Evolutionary conservation across 2,797 vertebrate genomes (phyloP), one percentile per base, ranked within the genome.

Genomic region (Echeneis naucrates): DNA sequence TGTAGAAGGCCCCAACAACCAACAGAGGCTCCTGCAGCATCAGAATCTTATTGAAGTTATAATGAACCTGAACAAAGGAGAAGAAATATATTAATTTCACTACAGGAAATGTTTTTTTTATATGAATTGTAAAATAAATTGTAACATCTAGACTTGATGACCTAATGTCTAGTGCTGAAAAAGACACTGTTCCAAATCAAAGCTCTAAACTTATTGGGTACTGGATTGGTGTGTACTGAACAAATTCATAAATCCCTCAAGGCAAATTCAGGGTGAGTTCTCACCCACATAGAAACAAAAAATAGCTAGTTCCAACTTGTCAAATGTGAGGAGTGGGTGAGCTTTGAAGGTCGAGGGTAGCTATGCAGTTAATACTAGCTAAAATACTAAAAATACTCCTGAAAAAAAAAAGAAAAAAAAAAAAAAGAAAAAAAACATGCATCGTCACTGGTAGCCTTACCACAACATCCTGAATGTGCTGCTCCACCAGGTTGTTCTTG

Each of bases 381-480:
- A n/a, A n/a, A n/a, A n/a, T n/a, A n/a, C n/a, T n/a, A 27, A 27
- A 4, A 30, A 52, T 23, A 2, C 19, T 16, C 10, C 21, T 23
- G 11, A 7, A 23, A 12, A 38, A 9, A 32, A 32, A n/a, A n/a
- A n/a, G 11, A 7, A 23, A 12, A 38, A 9, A 32, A 32, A 7
- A 23, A 12, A 38, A 9, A 32, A 32, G 11, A 7, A 23, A 12
- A 38, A 9, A 32, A 32, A 19, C 2, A 10, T 2, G 11, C 16
- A 8, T 35, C 37, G 3, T 16, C 35, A 8, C 55, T 40, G 27
- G 5, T 44, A 3, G 0, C 53, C 95, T 95, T 84, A 99, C 97
- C 95, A 99, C 98, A 0, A 99, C 93, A 83, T 99, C 98, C 89
- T 99, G 98, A 84, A 99, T 99, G 85, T 99, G 98, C 88, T 99